These are phyloP conservation scores for Eueides isabella DNA, from an alignment of 1,140 invertebrate species.

Conservation along the genomic window DNA sequence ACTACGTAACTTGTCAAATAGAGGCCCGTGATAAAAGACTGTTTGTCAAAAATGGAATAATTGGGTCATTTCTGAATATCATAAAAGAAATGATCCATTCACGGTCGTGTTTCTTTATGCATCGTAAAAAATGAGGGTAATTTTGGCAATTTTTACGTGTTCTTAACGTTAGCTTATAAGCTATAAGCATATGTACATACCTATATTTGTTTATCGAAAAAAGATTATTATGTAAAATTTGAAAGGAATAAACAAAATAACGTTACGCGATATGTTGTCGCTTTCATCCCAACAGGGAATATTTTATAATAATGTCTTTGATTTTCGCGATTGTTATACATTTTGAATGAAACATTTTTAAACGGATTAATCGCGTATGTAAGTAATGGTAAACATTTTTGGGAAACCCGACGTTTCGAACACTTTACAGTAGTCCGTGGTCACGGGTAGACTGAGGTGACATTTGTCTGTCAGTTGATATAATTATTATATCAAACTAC, in stretches of 20 bases:
- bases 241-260: not conserved
- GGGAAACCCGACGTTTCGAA: no score
- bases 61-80: conserved; percentile 24
- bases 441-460: no score
- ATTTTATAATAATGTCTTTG: no score
- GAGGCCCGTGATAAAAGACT: conserved; percentile 21
- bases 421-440: no score
- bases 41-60: conserved; percentile 24
- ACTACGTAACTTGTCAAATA: conserved; percentile 14
- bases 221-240: not conserved
- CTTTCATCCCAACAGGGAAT: no score
- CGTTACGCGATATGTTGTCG: no score
- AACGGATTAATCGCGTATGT: no score
- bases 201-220: not conserved
- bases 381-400: no score
- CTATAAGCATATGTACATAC: not conserved
- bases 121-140: conserved; percentile 6
- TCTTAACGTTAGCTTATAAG: not conserved
- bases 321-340: no score
- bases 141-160: conserved; percentile 11
- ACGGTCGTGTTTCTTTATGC: conserved; percentile 13
- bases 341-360: no score
- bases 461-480: no score
- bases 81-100: conserved; percentile 17
- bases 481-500: no score